Evolutionary conservation across 2,797 vertebrate species (phyloP), one percentile per base, ranked within the genome.

Genomic region (Muscicapa comitata): DNA sequence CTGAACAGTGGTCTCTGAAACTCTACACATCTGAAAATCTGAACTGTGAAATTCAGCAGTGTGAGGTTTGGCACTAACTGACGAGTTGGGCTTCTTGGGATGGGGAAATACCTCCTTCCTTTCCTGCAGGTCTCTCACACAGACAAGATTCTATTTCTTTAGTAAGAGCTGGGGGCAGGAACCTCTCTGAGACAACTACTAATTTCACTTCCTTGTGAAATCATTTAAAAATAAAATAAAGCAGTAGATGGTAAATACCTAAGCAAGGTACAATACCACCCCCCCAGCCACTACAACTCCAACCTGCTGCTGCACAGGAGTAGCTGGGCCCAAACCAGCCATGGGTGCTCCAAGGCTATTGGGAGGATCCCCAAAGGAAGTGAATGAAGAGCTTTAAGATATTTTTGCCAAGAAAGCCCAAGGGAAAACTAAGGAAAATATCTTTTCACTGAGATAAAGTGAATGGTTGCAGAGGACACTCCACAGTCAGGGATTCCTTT

Each of bases 381-480:
- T 2, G 18, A 76, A 45, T 0, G 0, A 59, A 20, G 5, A 57
- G 31, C 38, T 81, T 86, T 28, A 62, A 59, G 47, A 37, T n/a
- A 5, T 2, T 89, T 91, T 89, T 67, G 31, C 57, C 28, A 74
- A 74, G 51, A 67, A 87, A 81, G 16, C 6, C 55, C 57, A 11
- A 43, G 26, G 29, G 5, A 85, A 92, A 84, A 53, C 26, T 33
- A 76, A 62, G 10, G 66, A 53, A 89, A 82, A 48, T 13, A 31
- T 29, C 13, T 66, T 79, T 62, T 38, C 48, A 38, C 9, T 5
- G n/a, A 86, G 25, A 58, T 50, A 55, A 74, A 68, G 2, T 6
- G n/a, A 91, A 65, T 21, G 48, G 33, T 50, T 74, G 50, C 9
- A 63, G 45, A 88, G 47, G 51, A 94, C 31, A 47, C 7, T 82